Base-by-base conservation (phyloP, 2,797 vertebrate species). In the Halcyon smyrnensis region DNA sequence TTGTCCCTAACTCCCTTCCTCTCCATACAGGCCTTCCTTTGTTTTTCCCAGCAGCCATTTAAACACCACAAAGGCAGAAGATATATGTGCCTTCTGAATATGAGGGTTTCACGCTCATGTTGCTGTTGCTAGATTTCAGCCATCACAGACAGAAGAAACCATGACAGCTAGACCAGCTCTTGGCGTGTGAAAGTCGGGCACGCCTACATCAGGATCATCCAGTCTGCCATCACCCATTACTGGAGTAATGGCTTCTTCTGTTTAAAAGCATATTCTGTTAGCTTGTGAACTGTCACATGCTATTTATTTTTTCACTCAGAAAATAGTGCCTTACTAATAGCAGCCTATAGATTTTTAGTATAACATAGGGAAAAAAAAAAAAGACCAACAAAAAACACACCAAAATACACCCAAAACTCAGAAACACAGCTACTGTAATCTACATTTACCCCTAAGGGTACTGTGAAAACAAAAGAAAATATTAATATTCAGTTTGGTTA, bases 131-230 rank as follows among this genome's bases (percentile, higher is more conserved):
- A 56, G 43, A 84, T 20, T 51, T 27, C 45, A 57, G 63, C 51
- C 50, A 34, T 53, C 56, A 46, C 0, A 0, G 3, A 30, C 54
- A 89, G 71, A 48, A 82, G 83, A 78, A 92, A n/a, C 23, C 18
- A 5, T 5, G 14, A 27, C 39, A 92, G 64, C 28, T 45, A 74
- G 78, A 71, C 25, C 65, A 73, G 18, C 9, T 4, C 25, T 48
- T 13, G 3, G 27, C 2, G 0, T 57, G 67, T 4, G 2, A 78
- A 75, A 56, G 18, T 32, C 3, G 0, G 81, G 43, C 50, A 56
- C 0, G 0, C 41, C 41, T 36, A 1, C 2, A 1, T 45, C 70
- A 83, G 69, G 60, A 73, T 45, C 43, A 43, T 13, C 69, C 51
- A 36, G 30, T 11, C 82, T 75, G 60, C 75, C 56, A 34, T 8